These are phyloP conservation scores for Polypterus senegalus DNA, from an alignment of 2,113 vertebrate genomes.

Conservation along the genomic window DNA sequence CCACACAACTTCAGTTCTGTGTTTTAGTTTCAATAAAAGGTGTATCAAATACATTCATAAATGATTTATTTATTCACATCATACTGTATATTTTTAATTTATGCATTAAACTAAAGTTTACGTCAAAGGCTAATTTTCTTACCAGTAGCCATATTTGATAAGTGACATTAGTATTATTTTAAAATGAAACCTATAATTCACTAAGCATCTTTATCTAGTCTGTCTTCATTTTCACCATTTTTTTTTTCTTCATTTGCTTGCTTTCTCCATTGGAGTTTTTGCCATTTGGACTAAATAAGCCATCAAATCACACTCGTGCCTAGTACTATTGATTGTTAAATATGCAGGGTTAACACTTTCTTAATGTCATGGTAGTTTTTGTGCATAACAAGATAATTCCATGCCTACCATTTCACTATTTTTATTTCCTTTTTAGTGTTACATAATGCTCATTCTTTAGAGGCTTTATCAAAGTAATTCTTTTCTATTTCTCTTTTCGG, in stretches of 20 bases:
- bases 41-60: too few relatives aligned
- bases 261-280: conserved; percentile 5
- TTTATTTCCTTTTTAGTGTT: conserved; percentile 50
- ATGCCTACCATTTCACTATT: conserved; percentile 46
- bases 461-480: conserved; percentile 27
- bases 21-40: too few relatives aligned
- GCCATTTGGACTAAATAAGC: conserved; percentile 24
- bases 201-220: too few relatives aligned
- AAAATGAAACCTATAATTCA: too few relatives aligned
- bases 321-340: conserved; percentile 35
- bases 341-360: conserved; percentile 26
- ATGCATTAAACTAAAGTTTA: too few relatives aligned
- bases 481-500: conserved; percentile 37
- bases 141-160: too few relatives aligned
- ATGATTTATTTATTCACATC: too few relatives aligned
- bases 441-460: conserved; percentile 36
- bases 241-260: not conserved
- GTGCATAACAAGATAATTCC: conserved; percentile 64
- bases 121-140: too few relatives aligned
- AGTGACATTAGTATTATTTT: too few relatives aligned
- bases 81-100: too few relatives aligned
- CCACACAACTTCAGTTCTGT: too few relatives aligned
- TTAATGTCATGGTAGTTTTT: conserved; percentile 27
- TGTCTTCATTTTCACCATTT: not conserved
- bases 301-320: conserved; percentile 35